Evolutionary conservation across 2,113 vertebrate species (phyloP).

Genomic region (Proteles cristata): DNA sequence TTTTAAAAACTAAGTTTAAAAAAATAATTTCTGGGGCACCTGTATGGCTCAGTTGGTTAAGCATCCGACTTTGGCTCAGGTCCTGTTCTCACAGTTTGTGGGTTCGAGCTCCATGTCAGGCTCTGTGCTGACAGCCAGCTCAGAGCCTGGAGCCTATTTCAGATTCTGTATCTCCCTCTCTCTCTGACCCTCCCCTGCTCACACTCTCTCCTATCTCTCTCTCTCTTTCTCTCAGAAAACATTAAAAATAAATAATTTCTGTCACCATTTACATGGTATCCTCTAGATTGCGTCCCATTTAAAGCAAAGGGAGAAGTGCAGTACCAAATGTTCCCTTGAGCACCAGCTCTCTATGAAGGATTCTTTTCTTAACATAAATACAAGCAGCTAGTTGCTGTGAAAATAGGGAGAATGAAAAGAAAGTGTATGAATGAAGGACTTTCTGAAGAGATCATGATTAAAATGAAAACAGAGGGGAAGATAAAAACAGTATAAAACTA

Average conservation of each 20-base stretch:
- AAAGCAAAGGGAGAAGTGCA: not conserved
- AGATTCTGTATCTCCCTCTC: too few species aligned
- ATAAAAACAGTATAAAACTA: constrained; percentile 75
- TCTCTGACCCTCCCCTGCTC: too few species aligned
- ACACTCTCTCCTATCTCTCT: too few species aligned
- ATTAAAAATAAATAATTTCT: not conserved
- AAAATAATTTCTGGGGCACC: too few species aligned
- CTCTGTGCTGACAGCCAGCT: too few species aligned
- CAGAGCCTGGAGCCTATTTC: too few species aligned
- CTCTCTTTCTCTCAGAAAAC: too few species aligned
- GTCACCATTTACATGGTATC: not conserved
- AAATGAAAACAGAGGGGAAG: constrained; percentile 66
- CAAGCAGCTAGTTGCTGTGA: not conserved
- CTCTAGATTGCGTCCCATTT: not conserved
- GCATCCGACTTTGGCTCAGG: too few species aligned
- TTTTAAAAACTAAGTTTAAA: too few species aligned
- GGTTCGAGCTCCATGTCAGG: too few species aligned
- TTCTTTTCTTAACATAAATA: not conserved
- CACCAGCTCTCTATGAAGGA: not conserved
- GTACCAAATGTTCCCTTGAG: not conserved
- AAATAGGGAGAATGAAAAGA: not conserved
- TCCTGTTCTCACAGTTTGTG: too few species aligned
- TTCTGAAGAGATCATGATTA: constrained; percentile 50
- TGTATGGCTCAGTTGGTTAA: too few species aligned
- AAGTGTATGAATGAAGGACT: not conserved